A percentile compares a stretch with the other conserved stretches of the same genome.
Evolutionary conservation across 35 echinoderm and acorn worm species (phyloP).

Genomic region (Ophiothrix spiculata): DNA sequence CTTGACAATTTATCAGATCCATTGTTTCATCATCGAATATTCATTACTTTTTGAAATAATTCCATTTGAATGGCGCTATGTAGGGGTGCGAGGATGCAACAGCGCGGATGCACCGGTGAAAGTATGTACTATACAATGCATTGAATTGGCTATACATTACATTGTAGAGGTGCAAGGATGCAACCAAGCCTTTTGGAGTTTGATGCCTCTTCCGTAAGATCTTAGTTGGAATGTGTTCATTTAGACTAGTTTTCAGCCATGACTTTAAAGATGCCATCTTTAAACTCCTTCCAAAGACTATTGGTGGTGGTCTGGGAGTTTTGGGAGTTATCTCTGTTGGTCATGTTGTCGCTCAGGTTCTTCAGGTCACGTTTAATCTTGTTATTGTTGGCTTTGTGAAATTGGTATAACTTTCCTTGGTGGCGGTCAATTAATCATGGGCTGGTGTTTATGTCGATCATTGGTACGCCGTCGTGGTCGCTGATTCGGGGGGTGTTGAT

Average conservation of each 20-base stretch:
- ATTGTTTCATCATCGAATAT: no score
- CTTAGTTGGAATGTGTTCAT: neutral
- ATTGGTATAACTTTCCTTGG: conserved; percentile 11
- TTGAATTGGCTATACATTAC: no score
- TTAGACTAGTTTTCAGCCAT: no score
- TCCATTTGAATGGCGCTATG: no score
- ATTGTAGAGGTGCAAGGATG: no score
- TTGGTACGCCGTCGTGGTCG: neutral
- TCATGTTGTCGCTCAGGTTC: neutral
- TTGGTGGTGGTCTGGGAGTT: neutral
- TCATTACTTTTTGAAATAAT: no score
- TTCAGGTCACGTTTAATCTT: neutral
- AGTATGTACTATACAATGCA: no score
- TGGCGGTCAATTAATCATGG: neutral
- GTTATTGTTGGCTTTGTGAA: neutral
- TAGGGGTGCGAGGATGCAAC: no score
- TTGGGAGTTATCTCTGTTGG: neutral
- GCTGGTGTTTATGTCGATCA: conserved; percentile 5
- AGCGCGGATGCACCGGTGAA: no score
- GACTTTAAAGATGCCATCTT: neutral
- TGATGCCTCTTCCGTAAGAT: conserved; percentile 15
- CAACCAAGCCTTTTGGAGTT: no score
- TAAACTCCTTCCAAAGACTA: neutral
- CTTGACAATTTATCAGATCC: no score
- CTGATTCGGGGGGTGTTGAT: neutral